Percentiles rank a stretch among this genome's conserved stretches.
Evolutionary conservation across 2,888 invertebrate genomes (phyloP).

Genomic region (Nycteola revayana): DNA sequence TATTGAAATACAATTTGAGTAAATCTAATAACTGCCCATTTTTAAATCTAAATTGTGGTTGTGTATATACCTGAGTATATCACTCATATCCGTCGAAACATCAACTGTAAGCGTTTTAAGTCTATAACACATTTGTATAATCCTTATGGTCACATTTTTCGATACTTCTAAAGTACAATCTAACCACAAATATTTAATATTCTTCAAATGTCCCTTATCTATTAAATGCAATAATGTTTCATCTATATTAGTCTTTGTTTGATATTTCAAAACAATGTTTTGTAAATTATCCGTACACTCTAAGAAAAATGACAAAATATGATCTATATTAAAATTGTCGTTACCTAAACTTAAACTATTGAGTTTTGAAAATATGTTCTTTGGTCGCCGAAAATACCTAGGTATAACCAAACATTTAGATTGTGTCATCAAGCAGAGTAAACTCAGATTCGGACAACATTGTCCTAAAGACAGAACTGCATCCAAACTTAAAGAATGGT

Average conservation of each 20-base stretch:
- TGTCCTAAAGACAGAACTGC: constrained; percentile 61
- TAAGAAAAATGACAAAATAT: constrained; percentile 62
- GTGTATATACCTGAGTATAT: constrained; percentile 59
- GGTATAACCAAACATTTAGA: constrained; percentile 63
- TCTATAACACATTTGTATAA: constrained; percentile 61
- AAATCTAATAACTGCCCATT: constrained; percentile 63
- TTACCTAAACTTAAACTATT: constrained; percentile 66
- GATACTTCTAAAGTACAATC: constrained; percentile 74
- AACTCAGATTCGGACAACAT: constrained; percentile 65
- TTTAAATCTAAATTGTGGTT: constrained; percentile 72
- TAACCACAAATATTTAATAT: constrained; percentile 64
- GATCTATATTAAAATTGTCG: constrained; percentile 64
- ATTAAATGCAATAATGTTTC: constrained; percentile 55
- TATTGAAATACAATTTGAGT: constrained; percentile 18
- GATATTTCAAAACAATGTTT: constrained; percentile 67
- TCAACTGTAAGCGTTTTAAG: constrained; percentile 67
- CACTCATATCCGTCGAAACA: constrained; percentile 53
- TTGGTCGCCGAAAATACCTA: constrained; percentile 50
- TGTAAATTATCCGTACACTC: constrained; percentile 61
- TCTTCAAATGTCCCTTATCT: constrained; percentile 57
- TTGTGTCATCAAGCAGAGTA: constrained; percentile 69
- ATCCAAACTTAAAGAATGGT: constrained; percentile 64
- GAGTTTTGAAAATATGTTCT: constrained; percentile 60
- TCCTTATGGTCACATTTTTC: constrained; percentile 55
- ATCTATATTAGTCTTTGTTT: constrained; percentile 64